Evolutionary conservation across 2,888 invertebrate species (phyloP).

Genomic region (Branchinecta sandiegonensis): DNA sequence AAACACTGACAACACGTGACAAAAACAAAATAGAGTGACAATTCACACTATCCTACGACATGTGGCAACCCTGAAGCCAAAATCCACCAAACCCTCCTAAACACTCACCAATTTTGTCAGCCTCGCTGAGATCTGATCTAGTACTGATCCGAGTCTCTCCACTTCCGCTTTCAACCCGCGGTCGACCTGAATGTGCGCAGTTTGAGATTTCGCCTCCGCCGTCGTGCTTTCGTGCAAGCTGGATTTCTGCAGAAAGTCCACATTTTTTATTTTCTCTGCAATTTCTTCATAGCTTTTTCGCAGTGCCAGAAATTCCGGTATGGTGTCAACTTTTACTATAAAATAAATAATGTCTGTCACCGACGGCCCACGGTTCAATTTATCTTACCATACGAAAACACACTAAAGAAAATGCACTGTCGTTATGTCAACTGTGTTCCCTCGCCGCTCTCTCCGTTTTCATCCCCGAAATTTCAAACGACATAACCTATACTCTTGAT

Average conservation of each 20-base stretch:
- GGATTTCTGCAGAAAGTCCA: neutral
- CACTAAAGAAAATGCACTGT: too few relatives aligned
- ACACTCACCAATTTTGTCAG: neutral
- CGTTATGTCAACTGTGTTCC: too few relatives aligned
- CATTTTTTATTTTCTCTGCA: slow-evolving; percentile 3
- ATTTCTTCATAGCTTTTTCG: slow-evolving; percentile 13
- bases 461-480: too few relatives aligned
- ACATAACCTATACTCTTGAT: too few relatives aligned
- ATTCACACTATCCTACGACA: too few relatives aligned
- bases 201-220: neutral
- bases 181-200: neutral
- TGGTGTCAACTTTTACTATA: neutral
- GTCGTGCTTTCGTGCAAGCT: neutral
- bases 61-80: too few relatives aligned
- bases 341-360: neutral
- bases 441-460: too few relatives aligned
- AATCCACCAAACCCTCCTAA: neutral
- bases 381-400: too few relatives aligned
- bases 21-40: too few relatives aligned
- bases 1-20: too few relatives aligned
- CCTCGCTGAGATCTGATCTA: neutral
- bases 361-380: neutral
- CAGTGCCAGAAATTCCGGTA: neutral
- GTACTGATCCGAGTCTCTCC: neutral
- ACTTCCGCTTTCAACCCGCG: neutral